Evolutionary conservation across 1,140 invertebrate species (phyloP), one percentile per base, ranked within the genome.

Genomic region (Paralvinella palmiformis): DNA sequence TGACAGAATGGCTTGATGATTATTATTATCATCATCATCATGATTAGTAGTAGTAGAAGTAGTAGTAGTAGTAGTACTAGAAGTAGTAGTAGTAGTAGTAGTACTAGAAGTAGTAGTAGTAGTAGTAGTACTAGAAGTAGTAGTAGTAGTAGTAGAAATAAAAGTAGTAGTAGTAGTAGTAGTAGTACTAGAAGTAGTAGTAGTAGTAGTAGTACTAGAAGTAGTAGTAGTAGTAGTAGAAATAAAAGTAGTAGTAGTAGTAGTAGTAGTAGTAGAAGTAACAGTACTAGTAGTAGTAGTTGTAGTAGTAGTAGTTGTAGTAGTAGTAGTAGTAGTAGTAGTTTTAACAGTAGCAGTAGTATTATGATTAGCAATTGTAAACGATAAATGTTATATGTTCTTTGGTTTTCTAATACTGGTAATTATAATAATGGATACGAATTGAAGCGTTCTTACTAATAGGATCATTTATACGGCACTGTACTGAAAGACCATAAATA

Each of bases 161-260:
- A n/a, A 13, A n/a, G 37, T 44, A n/a, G 37, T 44, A 44, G 37
- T 44, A 44, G 37, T 44, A 44, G 37, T 44, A 44, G 37, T 44
- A 44, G 37, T 44, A 44, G n/a, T 44, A 44, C 10, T 44, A 44
- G 37, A 13, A 44, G 37, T 44, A 44, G 37, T 44, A 44, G 37
- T 44, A 44, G 37, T 44, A 44, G 37, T 44, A 44, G 37, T 44
- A 44, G 37, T 44, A 44, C 10, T 44, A 44, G 37, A 13, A 44
- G 37, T 44, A 44, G 37, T 44, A 44, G 37, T 44, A 44, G 37
- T 44, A 44, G 37, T 44, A 44, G 37, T 44, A 44, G 37, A 44
- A 44, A 44, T 44, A 44, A 44, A 44, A 13, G 37, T 44, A n/a
- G 37, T 44, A n/a, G 37, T 44, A n/a, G 37, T 44, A n/a, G 37